Evolutionary conservation across 2,113 vertebrate species (phyloP).

Genomic region (Alouatta palliata): DNA sequence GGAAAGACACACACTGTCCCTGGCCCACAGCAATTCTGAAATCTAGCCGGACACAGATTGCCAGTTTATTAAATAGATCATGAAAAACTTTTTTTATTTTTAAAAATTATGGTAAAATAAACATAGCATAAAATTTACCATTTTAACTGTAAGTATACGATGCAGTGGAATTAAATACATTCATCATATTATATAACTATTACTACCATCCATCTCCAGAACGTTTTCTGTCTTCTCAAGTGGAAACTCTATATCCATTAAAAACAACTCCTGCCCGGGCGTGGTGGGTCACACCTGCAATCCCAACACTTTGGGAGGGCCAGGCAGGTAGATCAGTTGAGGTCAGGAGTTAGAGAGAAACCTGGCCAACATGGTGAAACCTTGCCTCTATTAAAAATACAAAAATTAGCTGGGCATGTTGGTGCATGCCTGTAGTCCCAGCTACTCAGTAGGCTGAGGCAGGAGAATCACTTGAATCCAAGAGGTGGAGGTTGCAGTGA

Average conservation of each 20-base stretch:
- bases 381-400: no score
- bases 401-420: no score
- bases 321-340: no score
- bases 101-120: not conserved
- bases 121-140: not conserved
- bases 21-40: not conserved
- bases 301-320: no score
- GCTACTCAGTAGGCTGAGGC: no score
- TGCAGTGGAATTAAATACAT: not conserved
- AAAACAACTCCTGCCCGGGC: no score
- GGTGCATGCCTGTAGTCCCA: no score
- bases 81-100: not conserved
- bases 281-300: no score
- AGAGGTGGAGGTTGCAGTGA: no score
- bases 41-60: not conserved
- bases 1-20: not conserved
- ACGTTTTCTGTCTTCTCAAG: not conserved
- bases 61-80: not conserved
- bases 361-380: no score
- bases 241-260: not conserved
- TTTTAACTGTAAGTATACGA: not conserved
- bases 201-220: not conserved
- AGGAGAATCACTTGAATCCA: no score
- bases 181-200: not conserved
- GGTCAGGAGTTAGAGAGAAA: no score